A percentile compares a stretch with the other conserved stretches of the same genome.
Evolutionary conservation across 2,888 invertebrate species (phyloP).

Genomic region (Prenolepis imparis): DNA sequence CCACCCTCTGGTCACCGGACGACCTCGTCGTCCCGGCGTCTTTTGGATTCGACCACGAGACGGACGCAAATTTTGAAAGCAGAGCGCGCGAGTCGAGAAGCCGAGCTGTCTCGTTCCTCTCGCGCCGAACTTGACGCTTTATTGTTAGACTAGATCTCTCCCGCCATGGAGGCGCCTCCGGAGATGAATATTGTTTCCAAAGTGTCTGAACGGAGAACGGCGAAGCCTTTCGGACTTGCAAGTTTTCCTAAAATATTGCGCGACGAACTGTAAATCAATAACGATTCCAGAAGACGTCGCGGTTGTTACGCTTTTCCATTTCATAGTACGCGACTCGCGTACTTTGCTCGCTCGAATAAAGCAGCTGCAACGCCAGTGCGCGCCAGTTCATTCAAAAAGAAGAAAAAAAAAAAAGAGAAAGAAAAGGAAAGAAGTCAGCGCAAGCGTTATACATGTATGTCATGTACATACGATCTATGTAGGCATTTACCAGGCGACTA

Average conservation of each 20-base stretch:
- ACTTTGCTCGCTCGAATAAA: constrained; percentile 40
- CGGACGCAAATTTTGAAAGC: constrained; percentile 26
- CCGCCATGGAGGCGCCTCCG: not conserved
- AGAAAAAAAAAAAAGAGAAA: constrained; percentile 33
- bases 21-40: not conserved
- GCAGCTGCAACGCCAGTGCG: constrained; percentile 47
- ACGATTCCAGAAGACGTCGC: constrained; percentile 61
- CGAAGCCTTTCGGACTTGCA: not conserved
- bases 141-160: not conserved
- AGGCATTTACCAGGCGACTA: constrained; percentile 64
- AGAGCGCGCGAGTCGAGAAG: constrained; percentile 31
- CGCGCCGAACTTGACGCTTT: constrained; percentile 11
- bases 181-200: constrained; percentile 15
- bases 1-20: too few relatives aligned
- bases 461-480: constrained; percentile 63
- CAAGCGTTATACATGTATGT: constrained; percentile 68
- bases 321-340: constrained; percentile 59
- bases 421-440: constrained; percentile 29
- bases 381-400: constrained; percentile 48
- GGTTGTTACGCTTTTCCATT: constrained; percentile 21
- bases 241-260: constrained; percentile 24
- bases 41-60: constrained; percentile 31
- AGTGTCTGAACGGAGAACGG: not conserved
- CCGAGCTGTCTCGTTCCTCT: not conserved
- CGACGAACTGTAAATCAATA: constrained; percentile 67